A percentile compares a stretch with the other conserved stretches of the same genome.
Evolutionary conservation across 92 coral and sea anemone species (phyloP).

Genomic region (Epizoanthus scotinus): DNA sequence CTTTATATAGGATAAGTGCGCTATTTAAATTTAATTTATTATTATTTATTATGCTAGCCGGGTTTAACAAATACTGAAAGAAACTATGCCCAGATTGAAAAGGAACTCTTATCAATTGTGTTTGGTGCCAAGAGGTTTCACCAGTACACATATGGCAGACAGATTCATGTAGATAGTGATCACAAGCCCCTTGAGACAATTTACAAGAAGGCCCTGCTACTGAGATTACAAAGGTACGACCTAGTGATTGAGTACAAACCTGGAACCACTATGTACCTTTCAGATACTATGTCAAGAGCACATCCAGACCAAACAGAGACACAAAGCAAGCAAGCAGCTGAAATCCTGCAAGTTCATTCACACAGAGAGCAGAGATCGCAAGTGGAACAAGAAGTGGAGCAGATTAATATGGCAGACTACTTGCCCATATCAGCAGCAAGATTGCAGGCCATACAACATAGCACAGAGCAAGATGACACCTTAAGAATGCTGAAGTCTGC

Average conservation of each 20-base stretch:
- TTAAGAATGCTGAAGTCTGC: neutral
- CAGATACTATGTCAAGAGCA: slow-evolving; percentile 50
- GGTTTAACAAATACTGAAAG: slow-evolving; percentile 37
- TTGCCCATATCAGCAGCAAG: slow-evolving; percentile 9
- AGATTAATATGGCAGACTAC: slow-evolving; percentile 8
- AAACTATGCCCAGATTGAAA: slow-evolving; percentile 42
- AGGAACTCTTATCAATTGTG: slow-evolving; percentile 40
- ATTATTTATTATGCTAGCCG: slow-evolving; percentile 53
- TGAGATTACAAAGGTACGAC: slow-evolving; percentile 44
- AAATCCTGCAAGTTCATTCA: neutral
- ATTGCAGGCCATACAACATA: slow-evolving; percentile 26
- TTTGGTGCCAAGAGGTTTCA: slow-evolving; percentile 37
- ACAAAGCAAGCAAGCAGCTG: neutral
- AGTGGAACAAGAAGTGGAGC: slow-evolving; percentile 13
- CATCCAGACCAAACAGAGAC: slow-evolving; percentile 1
- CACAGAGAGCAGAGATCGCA: neutral
- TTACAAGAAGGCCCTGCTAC: slow-evolving; percentile 49
- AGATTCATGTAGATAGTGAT: slow-evolving; percentile 30
- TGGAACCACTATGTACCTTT: slow-evolving; percentile 42
- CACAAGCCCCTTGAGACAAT: slow-evolving; percentile 49
- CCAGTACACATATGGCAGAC: slow-evolving; percentile 38
- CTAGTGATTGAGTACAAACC: slow-evolving; percentile 13
- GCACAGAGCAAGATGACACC: neutral
- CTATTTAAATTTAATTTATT: too few relatives aligned
- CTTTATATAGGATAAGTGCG: too few relatives aligned